A percentile compares a stretch with the other conserved stretches of the same genome.
Evolutionary conservation across 2,113 vertebrate genomes (phyloP).

Genomic region (Excalfactoria chinensis): DNA sequence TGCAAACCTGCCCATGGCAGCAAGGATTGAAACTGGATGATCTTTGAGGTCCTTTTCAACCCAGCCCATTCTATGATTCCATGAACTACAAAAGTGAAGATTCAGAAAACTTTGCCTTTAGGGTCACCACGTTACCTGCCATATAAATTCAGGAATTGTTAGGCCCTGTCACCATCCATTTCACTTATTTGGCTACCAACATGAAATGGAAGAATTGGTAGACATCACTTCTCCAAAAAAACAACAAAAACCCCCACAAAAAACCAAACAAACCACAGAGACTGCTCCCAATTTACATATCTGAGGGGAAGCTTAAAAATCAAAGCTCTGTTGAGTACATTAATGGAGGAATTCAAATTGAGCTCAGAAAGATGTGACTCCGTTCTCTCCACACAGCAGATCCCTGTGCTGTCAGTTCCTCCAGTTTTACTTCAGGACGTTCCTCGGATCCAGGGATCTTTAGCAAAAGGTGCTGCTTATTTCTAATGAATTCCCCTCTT

Average conservation of each 20-base stretch:
- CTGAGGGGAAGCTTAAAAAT: neutral
- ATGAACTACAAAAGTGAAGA: too few species aligned
- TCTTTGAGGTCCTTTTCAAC: too few species aligned
- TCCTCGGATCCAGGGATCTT: neutral
- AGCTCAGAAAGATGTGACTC: neutral
- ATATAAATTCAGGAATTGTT: neutral
- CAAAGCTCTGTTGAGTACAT: neutral
- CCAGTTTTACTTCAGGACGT: neutral
- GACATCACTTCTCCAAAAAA: neutral
- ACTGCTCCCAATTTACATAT: neutral
- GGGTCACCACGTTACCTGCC: neutral
- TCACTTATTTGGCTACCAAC: rapidly evolving
- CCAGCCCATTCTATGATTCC: too few species aligned
- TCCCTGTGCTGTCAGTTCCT: neutral
- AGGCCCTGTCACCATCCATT: neutral
- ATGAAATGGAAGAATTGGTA: neutral
- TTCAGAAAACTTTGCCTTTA: neutral
- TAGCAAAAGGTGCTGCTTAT: neutral
- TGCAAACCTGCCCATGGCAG: too few species aligned
- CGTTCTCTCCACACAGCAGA: neutral
- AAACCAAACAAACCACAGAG: neutral
- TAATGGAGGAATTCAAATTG: neutral
- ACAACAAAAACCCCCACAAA: neutral
- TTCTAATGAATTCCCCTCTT: neutral
- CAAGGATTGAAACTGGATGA: too few species aligned